These are phyloP conservation scores for Xiphorhynchus erythropygius DNA, from an alignment of 2,797 vertebrate species.

Conservation along the genomic window DNA sequence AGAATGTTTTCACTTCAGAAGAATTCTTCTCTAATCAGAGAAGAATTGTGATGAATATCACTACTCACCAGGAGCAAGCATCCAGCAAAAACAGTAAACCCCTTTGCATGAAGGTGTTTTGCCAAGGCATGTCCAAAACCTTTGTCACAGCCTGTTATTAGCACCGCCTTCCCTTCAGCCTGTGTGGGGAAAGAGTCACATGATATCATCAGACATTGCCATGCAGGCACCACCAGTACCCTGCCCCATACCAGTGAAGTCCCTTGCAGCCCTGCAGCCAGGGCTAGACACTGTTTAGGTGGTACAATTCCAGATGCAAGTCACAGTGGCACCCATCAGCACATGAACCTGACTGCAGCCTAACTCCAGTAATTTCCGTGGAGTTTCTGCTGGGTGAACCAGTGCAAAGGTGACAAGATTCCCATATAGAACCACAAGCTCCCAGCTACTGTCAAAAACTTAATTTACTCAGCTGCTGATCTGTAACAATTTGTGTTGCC, in stretches of 20 bases:
- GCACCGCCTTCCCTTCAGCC: conserved; percentile 83
- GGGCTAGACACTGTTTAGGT: not conserved
- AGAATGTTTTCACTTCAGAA: not conserved
- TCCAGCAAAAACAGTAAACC: conserved; percentile 87
- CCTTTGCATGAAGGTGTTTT: conserved; percentile 80
- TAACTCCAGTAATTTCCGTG: not conserved
- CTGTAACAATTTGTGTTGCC: not conserved
- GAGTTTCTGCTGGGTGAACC: not conserved
- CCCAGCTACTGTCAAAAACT: not conserved
- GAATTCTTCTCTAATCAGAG: not conserved
- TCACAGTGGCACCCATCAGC: not conserved
- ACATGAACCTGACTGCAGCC: not conserved
- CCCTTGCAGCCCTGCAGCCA: not conserved
- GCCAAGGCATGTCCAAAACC: conserved; percentile 87
- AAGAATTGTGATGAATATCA: not conserved
- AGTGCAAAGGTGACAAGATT: not conserved
- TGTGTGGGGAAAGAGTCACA: conserved; percentile 34
- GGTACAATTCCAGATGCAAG: not conserved
- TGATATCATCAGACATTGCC: accelerated
- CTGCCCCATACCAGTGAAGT: not conserved
- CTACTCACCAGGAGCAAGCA: conserved; percentile 83
- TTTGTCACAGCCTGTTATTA: conserved; percentile 87
- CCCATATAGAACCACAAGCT: not conserved
- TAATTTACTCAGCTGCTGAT: not conserved
- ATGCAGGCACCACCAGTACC: not conserved